Evolutionary conservation across 2,113 vertebrate species (phyloP), one percentile per base, ranked within the genome.

Genomic region (Lepidothrix coronata): DNA sequence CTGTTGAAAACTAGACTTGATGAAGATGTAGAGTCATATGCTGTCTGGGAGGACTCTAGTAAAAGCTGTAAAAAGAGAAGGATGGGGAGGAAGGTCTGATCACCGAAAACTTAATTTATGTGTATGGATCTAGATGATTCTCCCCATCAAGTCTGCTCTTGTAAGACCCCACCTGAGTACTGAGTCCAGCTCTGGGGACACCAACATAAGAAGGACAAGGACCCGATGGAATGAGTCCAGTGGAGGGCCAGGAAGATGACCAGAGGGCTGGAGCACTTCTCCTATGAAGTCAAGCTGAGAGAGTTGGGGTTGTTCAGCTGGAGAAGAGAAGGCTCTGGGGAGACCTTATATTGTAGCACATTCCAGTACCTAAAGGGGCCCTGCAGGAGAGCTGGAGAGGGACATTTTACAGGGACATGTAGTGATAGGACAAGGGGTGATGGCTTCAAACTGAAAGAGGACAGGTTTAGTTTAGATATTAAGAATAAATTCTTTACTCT

Each of bases 181-280:
- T 75, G 37, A 33, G 52, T 59, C 14, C 62, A 20, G 10, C 37
- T 62, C 25, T 62, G 55, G 41, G 65, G 27, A 8, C 48, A 18
- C 30, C 61, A 27, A 31, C 16, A 19, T 14, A 41, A 31, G n/a
- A 62, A 27, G 25, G 24, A 15, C 0, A 0, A 31, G 48, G 27
- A 21, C 14, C n/a, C 68, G 24, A 41, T 70, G 71, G 41, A 48
- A 30, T 27, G n/a, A 19, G 14, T 57, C 35, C 35, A 37, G 72
- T 33, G 31, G 35, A 70, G 72, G 17, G 6, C 61, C 21, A 7
- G 35, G 48, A 14, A 70, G 63, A 23, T 49, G 55, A 11, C 46
- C 57, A 57, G 48, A 62, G 63, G 41, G 21, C 27, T 31, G 55
- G 41, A 55, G 22, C 14, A 43, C 25, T 35, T 77, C 49, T 63